A percentile compares a stretch with the other conserved stretches of the same genome.
Evolutionary conservation across 2,797 vertebrate species (phyloP).

Genomic region (Helicolenus hilgendorfi): DNA sequence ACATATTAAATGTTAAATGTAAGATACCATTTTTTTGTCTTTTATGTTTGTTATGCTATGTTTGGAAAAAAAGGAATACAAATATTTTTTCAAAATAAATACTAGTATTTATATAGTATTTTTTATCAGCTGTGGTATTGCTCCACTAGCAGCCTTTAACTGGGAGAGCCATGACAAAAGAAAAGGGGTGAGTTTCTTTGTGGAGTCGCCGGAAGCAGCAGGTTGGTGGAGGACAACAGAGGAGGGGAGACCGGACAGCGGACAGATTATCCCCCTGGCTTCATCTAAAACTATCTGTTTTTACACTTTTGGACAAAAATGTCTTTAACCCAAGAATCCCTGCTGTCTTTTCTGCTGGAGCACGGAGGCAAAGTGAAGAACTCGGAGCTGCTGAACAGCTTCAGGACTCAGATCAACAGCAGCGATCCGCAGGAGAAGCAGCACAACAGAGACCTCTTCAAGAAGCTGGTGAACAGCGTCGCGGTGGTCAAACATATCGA

Average conservation of each 20-base stretch:
- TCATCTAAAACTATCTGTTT: not conserved
- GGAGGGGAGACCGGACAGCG: not conserved
- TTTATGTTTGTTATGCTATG: too few species aligned
- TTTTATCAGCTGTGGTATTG: not conserved
- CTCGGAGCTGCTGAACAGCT: conserved; percentile 91
- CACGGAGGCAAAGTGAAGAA: conserved; percentile 92
- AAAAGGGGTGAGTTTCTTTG: not conserved
- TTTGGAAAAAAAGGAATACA: too few species aligned
- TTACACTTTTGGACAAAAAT: conserved; percentile 51
- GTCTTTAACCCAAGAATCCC: conserved; percentile 89
- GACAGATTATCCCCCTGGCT: conserved; percentile 4
- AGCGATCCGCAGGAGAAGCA: conserved; percentile 87
- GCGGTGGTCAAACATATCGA: conserved; percentile 93
- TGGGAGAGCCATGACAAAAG: not conserved
- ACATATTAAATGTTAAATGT: too few species aligned
- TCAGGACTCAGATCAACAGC: conserved; percentile 90
- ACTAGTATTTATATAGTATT: accelerated
- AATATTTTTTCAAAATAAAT: accelerated
- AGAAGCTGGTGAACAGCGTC: conserved; percentile 93
- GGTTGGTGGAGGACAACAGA: conserved; percentile 69
- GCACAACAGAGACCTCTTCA: conserved; percentile 93
- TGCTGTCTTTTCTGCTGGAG: conserved; percentile 92
- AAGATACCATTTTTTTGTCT: too few species aligned
- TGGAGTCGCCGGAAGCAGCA: conserved; percentile 86
- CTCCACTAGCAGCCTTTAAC: not conserved